phyloP scores from a whole-genome alignment of 2,797 vertebrate genomes.

The Helostoma temminkii region DNA sequence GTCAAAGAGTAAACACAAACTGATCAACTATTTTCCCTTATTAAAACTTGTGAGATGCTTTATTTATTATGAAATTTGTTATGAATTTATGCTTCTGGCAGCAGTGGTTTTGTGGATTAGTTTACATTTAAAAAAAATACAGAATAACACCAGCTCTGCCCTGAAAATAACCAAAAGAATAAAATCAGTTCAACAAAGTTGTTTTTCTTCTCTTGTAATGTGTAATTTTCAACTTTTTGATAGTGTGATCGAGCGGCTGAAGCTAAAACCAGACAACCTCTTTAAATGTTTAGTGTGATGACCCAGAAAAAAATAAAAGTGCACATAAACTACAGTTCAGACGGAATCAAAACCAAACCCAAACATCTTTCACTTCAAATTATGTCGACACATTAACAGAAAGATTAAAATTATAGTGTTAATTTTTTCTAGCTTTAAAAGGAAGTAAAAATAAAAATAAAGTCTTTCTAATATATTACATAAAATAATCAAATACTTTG shows the following conservation, averaged over 20 bases:
- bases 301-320: background rate
- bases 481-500: constrained; percentile 64
- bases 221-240: background rate
- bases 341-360: constrained; percentile 37
- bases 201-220: background rate
- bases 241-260: background rate
- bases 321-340: constrained; percentile 24
- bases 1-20: too few species aligned
- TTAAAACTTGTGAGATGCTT: too few species aligned
- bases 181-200: too few species aligned
- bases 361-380: constrained; percentile 15
- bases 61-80: too few species aligned
- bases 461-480: constrained; percentile 67
- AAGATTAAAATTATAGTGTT: constrained; percentile 45
- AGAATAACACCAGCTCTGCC: background rate
- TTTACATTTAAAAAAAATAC: background rate
- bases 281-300: constrained; percentile 25
- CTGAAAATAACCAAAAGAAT: too few species aligned
- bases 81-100: too few species aligned
- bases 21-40: too few species aligned
- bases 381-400: constrained; percentile 19
- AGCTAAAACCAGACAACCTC: constrained; percentile 7
- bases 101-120: background rate
- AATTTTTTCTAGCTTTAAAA: constrained; percentile 35
- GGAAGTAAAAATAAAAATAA: constrained; percentile 44